Base-by-base conservation (phyloP, 2,113 vertebrate species). In the Pteronura brasiliensis region DNA sequence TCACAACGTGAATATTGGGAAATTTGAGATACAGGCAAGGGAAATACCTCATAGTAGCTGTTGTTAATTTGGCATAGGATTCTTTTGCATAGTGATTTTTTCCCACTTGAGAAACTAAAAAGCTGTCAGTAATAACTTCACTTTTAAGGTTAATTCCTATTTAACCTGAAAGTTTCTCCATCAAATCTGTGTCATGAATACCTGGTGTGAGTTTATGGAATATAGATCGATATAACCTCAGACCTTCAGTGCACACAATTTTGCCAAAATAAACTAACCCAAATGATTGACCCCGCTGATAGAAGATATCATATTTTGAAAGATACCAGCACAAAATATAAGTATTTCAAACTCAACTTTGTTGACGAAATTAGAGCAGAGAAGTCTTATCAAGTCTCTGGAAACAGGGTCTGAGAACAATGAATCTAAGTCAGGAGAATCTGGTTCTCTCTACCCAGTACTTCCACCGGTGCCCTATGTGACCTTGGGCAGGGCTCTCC, bases 231-330 rank as follows among this genome's bases (percentile, higher is more conserved):
- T 92, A 96, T 69, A 95, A 96, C 65, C 94, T 89, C 71, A 80
- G 93, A 96, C 81, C 52, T 90, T 63, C 81, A 97, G 69, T 69
- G 57, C 36, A 76, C 15, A 92, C 44, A 80, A 88, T 93, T 96
- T 90, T 97, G 97, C 97, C 98, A 98, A 96, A 92, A 96, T 77
- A 98, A 97, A 96, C 90, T 95, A 92, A 97, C 87, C 94, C 84
- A 87, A 92, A 72, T 36, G 97, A 98, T 96, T 52, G 95, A 93
- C 94, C 88, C 59, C 5, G 7, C 84, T 61, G 96, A 98, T 97
- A 97, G 92, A 76, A 83, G 92, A 92, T 91, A 98, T 97, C 97
- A 67, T 94, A 95, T 98, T 97, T 96, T 98, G 92, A 95, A 90
- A 96, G 96, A 96, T 94, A 96, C 57, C 52, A 74, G 80, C 76